Evolutionary conservation across 2,113 vertebrate genomes (phyloP).

Genomic region (Cinclus mexicanus): DNA sequence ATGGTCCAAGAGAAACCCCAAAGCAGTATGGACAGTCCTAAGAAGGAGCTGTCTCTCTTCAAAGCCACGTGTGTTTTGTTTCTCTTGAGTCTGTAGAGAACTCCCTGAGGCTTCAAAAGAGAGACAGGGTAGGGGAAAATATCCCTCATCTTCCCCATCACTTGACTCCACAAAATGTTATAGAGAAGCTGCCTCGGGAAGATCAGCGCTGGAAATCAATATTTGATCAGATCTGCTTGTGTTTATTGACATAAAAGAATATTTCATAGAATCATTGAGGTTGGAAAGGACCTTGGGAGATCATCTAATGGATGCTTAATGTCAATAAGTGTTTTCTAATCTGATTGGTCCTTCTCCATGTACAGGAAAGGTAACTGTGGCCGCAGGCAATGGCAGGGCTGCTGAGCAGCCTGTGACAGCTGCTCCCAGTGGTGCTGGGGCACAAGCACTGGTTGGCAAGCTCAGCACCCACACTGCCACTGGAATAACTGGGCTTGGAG

Average conservation of each 20-base stretch:
- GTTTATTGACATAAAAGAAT: constrained; percentile 56
- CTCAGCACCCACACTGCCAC: background rate
- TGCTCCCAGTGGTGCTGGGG: background rate
- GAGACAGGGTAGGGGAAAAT: background rate
- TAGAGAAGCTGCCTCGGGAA: background rate
- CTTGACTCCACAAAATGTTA: background rate
- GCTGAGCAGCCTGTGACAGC: background rate
- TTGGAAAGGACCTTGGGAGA: constrained; percentile 33
- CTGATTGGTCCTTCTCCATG: background rate
- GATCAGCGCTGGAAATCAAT: constrained; percentile 35
- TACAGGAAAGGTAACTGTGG: background rate
- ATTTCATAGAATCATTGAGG: constrained; percentile 23
- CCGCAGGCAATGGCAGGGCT: background rate
- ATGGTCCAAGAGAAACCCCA: background rate
- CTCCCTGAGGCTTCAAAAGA: background rate
- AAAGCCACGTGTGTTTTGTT: background rate
- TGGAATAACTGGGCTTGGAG: background rate
- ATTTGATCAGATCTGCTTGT: constrained; percentile 57
- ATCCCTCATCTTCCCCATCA: background rate
- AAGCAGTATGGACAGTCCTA: background rate
- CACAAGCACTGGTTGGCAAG: background rate
- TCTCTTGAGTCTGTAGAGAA: background rate
- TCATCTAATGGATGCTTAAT: constrained; percentile 23
- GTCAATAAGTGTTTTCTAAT: constrained; percentile 46
- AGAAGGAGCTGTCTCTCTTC: background rate